Percentiles rank a stretch among this genome's conserved stretches.
Evolutionary conservation across 2,888 invertebrate species (phyloP).

Genomic region (Andrena haemorrhoa): DNA sequence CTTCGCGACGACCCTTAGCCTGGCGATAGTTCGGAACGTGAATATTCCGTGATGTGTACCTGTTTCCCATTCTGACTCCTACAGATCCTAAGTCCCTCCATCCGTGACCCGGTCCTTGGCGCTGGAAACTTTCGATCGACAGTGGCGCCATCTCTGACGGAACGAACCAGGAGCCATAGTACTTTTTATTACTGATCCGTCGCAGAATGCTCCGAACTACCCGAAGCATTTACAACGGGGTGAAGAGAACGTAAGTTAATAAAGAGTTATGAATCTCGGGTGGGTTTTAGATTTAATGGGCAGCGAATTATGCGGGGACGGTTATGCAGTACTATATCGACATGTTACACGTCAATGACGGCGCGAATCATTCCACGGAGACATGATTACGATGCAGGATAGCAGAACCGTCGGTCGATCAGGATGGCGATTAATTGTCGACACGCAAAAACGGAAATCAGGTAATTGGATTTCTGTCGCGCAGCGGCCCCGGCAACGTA

Average conservation of each 20-base stretch:
- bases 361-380: slow-evolving; percentile 27
- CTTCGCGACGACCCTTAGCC: slow-evolving; percentile 8
- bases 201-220: too few relatives aligned
- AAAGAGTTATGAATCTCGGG: too few relatives aligned
- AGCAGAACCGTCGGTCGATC: slow-evolving; percentile 54
- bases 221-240: too few relatives aligned
- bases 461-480: slow-evolving; percentile 52
- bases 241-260: too few relatives aligned
- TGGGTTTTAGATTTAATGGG: background rate
- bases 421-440: slow-evolving; percentile 38
- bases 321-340: slow-evolving; percentile 8
- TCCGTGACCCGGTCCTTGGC: slow-evolving; percentile 7
- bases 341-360: slow-evolving; percentile 22
- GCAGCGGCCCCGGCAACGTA: slow-evolving; percentile 14
- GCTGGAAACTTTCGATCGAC: background rate
- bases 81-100: slow-evolving; percentile 22
- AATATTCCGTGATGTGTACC: slow-evolving; percentile 50
- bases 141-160: background rate
- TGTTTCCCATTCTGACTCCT: slow-evolving; percentile 44
- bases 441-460: slow-evolving; percentile 52
- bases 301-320: background rate
- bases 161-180: background rate
- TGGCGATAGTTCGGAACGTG: slow-evolving; percentile 35
- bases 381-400: slow-evolving; percentile 30
- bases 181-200: background rate